phyloP scores from a whole-genome alignment of 2,797 vertebrate species.

The Hydrolagus colliei region DNA sequence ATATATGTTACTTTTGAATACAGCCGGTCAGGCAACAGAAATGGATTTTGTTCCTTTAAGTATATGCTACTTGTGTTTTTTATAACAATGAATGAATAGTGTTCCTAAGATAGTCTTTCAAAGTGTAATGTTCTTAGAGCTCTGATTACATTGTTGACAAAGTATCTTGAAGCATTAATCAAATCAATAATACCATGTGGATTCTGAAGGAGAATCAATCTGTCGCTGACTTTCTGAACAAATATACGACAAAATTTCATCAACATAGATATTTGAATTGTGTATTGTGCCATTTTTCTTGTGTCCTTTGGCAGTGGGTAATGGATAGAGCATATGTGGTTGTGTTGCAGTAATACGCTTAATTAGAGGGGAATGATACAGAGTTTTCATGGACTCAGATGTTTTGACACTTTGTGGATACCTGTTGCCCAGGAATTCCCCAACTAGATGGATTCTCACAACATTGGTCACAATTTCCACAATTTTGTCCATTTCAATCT shows the following conservation, averaged over 20 bases:
- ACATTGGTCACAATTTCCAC: too few species aligned
- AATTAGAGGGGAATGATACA: conserved; percentile 33
- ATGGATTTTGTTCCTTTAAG: not conserved
- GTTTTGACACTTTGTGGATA: conserved; percentile 34
- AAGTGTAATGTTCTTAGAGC: not conserved
- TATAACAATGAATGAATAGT: not conserved
- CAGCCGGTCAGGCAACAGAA: not conserved
- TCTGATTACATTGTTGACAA: not conserved
- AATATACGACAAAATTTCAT: not conserved
- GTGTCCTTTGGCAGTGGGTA: conserved; percentile 10
- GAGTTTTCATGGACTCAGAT: conserved; percentile 33
- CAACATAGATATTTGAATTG: not conserved
- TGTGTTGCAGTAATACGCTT: not conserved
- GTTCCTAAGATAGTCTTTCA: conserved; percentile 34
- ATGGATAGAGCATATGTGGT: conserved; percentile 5
- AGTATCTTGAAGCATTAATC: not conserved
- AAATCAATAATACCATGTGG: not conserved
- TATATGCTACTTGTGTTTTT: not conserved
- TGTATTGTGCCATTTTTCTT: not conserved
- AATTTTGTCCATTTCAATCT: too few species aligned
- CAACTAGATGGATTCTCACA: too few species aligned
- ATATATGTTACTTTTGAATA: not conserved
- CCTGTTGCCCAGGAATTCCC: conserved; percentile 22
- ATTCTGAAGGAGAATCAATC: not conserved
- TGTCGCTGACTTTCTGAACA: not conserved